These are phyloP conservation scores for Ornithorhynchus anatinus DNA, from an alignment of 2,113 vertebrate genomes.

Conservation along the genomic window DNA sequence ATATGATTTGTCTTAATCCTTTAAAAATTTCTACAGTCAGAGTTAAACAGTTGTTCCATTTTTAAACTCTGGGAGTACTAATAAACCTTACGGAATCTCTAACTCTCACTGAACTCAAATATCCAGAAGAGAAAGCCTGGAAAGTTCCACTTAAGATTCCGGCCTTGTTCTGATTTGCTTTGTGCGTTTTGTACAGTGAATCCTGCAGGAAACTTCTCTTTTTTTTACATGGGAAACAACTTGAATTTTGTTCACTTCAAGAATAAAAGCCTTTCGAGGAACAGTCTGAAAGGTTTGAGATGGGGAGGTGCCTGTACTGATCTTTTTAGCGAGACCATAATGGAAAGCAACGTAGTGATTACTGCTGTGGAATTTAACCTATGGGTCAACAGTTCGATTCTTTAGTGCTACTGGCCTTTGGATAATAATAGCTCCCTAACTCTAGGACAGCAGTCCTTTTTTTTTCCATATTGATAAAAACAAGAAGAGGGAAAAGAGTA, in stretches of 20 bases:
- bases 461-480: background rate
- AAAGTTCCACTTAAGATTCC: slow-evolving; percentile 1
- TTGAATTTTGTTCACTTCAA: slow-evolving; percentile 25
- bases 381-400: slow-evolving; percentile 35
- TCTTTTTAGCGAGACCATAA: slow-evolving; percentile 40
- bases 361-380: slow-evolving; percentile 48
- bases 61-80: too few species aligned
- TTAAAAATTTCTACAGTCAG: too few species aligned
- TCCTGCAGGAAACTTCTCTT: slow-evolving; percentile 20
- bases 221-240: slow-evolving; percentile 9
- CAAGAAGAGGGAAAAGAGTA: background rate
- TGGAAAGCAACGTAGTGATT: slow-evolving; percentile 41
- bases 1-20: too few species aligned
- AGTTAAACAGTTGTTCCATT: too few species aligned
- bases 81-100: too few species aligned
- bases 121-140: background rate
- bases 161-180: background rate
- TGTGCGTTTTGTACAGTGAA: background rate
- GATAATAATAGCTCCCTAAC: slow-evolving; percentile 28
- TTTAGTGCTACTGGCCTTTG: slow-evolving; percentile 27
- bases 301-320: slow-evolving; percentile 19
- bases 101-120: accelerated
- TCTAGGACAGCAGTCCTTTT: background rate
- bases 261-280: slow-evolving; percentile 26
- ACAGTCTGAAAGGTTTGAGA: slow-evolving; percentile 41